Conservation (phyloP, 35 echinoderm and acorn worm species). For the Antedon bifida region DNA sequence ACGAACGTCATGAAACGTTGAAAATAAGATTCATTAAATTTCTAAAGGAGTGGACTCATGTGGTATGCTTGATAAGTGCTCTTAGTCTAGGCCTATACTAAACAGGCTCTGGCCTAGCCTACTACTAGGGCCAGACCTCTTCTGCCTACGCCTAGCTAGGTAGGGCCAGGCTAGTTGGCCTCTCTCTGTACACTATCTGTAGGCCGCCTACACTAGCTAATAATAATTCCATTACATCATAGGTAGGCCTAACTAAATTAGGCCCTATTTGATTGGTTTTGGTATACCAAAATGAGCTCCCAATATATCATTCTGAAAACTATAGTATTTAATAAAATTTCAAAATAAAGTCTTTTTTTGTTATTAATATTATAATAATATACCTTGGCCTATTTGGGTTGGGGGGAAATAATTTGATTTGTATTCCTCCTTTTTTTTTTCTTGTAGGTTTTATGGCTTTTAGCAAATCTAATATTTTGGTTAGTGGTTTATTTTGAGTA, state of each 20-base stretch:
- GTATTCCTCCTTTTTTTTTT: not conserved
- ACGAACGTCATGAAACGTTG: not conserved
- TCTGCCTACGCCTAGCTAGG: not conserved
- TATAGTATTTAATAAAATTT: too few species aligned
- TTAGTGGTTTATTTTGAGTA: not conserved
- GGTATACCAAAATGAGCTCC: too few species aligned
- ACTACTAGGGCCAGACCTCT: not conserved
- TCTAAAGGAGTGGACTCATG: not conserved
- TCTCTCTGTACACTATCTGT: too few species aligned
- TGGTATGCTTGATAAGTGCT: not conserved
- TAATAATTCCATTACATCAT: too few species aligned
- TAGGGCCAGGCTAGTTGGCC: not conserved
- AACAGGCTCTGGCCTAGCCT: not conserved
- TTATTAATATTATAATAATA: too few species aligned
- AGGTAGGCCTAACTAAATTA: too few species aligned
- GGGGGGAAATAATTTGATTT: not conserved
- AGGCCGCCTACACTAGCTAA: too few species aligned
- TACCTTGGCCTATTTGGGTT: too few species aligned
- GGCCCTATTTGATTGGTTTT: too few species aligned
- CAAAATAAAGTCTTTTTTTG: too few species aligned
- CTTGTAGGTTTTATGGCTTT: not conserved
- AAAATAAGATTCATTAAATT: not conserved
- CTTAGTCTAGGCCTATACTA: too few species aligned
- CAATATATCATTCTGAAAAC: too few species aligned
- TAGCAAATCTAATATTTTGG: not conserved